Evolutionary conservation across 2,797 vertebrate genomes (phyloP).

Genomic region (Holocentrus rufus): DNA sequence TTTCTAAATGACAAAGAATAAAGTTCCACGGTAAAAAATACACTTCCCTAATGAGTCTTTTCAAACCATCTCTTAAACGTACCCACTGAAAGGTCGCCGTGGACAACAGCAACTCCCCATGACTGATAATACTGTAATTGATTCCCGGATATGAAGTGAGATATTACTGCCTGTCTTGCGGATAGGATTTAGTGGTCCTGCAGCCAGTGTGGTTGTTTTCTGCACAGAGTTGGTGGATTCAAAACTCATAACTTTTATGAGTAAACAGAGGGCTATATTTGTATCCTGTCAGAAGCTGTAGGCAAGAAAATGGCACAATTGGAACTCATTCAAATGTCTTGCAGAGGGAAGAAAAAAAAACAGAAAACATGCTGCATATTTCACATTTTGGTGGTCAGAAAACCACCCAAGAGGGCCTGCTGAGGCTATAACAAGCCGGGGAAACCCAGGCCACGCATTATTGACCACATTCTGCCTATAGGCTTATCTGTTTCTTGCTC

Average conservation of each 20-base stretch:
- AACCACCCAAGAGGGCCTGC: constrained; percentile 7
- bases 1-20: constrained; percentile 15
- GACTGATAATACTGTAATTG: constrained; percentile 5
- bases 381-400: constrained; percentile 47
- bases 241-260: neutral
- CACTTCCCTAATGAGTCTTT: constrained; percentile 24
- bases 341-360: constrained; percentile 2
- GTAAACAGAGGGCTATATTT: constrained; percentile 11
- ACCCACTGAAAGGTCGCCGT: constrained; percentile 47
- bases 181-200: neutral
- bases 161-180: neutral
- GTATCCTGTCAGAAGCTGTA: constrained; percentile 22
- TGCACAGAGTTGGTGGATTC: neutral
- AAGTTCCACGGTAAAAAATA: constrained; percentile 31
- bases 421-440: constrained; percentile 2
- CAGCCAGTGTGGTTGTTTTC: neutral
- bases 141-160: constrained; percentile 4
- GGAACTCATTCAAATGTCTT: constrained; percentile 43
- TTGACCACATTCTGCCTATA: constrained; percentile 31
- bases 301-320: constrained; percentile 34
- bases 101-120: constrained; percentile 1
- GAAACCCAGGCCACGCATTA: constrained; percentile 41
- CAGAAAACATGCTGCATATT: constrained; percentile 23
- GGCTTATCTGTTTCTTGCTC: constrained; percentile 17
- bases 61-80: constrained; percentile 39